Evolutionary conservation across 1,140 invertebrate genomes (phyloP).

Genomic region (Colletes latitarsis): DNA sequence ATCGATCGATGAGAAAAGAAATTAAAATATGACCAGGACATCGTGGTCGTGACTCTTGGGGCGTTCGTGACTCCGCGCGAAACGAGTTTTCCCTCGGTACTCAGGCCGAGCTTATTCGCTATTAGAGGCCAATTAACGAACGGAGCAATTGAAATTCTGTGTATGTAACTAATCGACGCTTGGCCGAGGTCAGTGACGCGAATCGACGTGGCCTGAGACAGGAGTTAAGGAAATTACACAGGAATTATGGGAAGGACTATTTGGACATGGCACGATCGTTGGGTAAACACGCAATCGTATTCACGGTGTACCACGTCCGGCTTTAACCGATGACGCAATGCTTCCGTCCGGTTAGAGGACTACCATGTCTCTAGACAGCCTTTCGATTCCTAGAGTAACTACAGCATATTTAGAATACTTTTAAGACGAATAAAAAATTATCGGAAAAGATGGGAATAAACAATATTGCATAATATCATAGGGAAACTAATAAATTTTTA

Average conservation of each 20-base stretch:
- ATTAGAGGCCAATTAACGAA: constrained; percentile 54
- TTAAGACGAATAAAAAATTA: too few relatives aligned
- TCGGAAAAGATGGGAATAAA: too few relatives aligned
- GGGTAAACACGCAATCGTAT: constrained; percentile 39
- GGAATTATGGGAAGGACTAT: constrained; percentile 1
- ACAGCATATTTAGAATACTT: too few relatives aligned
- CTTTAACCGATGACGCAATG: constrained; percentile 25
- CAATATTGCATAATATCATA: too few relatives aligned
- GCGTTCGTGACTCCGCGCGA: constrained; percentile 9
- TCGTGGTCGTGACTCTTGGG: constrained; percentile 31
- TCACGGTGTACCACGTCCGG: constrained; percentile 43
- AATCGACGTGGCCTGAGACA: background rate
- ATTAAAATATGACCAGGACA: constrained; percentile 2
- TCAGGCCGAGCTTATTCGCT: constrained; percentile 3
- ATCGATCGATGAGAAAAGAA: constrained; percentile 42
- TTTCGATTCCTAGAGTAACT: constrained; percentile 6
- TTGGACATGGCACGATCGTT: background rate
- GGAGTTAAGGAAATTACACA: constrained; percentile 1
- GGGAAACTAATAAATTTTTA: too few relatives aligned
- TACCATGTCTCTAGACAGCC: background rate
- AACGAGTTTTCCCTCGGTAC: constrained; percentile 48
- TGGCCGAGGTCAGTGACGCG: constrained; percentile 33
- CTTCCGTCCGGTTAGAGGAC: constrained; percentile 45
- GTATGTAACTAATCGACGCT: constrained; percentile 25
- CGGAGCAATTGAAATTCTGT: constrained; percentile 52